Base-by-base conservation (phyloP, 2,888 invertebrate species). In the Teleogryllus oceanicus region DNA sequence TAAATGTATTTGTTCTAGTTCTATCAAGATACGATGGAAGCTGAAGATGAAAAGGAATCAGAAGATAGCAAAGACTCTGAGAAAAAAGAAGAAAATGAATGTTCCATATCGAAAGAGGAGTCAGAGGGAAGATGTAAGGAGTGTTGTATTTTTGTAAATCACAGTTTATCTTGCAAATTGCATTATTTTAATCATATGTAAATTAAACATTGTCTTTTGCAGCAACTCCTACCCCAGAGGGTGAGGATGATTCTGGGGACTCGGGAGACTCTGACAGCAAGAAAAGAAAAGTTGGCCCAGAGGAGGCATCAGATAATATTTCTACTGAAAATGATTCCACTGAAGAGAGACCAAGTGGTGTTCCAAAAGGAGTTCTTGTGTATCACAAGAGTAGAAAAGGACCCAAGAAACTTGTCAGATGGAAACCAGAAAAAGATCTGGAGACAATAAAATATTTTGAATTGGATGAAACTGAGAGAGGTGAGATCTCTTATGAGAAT, bases 391-490 rank as follows among this genome's bases (percentile, higher is more conserved):
- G 82, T 75, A 91, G 91, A 83, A 93, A 92, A 86, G 94, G 93
- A 4, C 93, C 93, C 5, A 96, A 94, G 86, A 94, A 94, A 86
- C 91, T 92, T 83, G 90, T 94, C 10, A 92, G 92, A 85, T 97
- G 96, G 94, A 94, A 93, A 85, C 90, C 93, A 5, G 96, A 96
- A 81, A 88, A 90, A 11, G 92, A 94, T 83, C 88, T 99, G 51
- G 94, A 94, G 84, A 92, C 94, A 85, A 90, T 96, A 80, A 92
- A 94, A 84, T 97, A 92, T 87, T 98, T 99, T 87, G 98, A 98
- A 87, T 88, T 98, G 83, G 98, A 98, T 87, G 98, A 97, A 88
- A 97, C 94, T 20, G 98, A 99, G 88, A 91, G 98, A 85, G 86
- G 87, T 86, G 83, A 83, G 78, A 78, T 50, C 50, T 62, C 50